These are phyloP conservation scores for Triops longicaudatus DNA, from an alignment of 1,140 invertebrate genomes.

Conservation along the genomic window DNA sequence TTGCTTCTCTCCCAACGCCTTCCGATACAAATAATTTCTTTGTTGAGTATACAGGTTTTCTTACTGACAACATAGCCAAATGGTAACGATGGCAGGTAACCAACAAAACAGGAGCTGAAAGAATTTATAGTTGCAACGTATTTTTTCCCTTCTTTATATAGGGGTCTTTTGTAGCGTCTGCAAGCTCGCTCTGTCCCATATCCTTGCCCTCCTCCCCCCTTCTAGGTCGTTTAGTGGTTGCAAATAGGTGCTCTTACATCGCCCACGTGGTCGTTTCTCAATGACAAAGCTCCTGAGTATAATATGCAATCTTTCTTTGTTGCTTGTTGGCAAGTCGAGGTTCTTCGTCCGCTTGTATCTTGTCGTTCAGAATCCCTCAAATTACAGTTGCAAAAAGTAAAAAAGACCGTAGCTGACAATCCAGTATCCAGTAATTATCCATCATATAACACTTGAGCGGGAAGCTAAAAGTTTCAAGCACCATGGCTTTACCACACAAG, in stretches of 20 bases:
- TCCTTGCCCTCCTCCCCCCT: neutral
- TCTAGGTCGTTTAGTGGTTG: neutral
- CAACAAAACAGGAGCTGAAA: neutral
- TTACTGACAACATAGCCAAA: neutral
- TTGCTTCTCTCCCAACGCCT: too few relatives aligned
- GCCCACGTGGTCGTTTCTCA: constrained; percentile 1
- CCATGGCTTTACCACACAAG: constrained; percentile 4
- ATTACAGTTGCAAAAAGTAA: neutral
- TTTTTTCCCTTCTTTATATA: neutral
- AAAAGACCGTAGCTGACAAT: neutral
- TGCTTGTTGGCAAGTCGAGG: neutral
- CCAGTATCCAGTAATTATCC: neutral
- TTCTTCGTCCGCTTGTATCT: neutral
- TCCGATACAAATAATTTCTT: neutral
- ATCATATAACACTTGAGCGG: neutral
- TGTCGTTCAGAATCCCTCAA: neutral
- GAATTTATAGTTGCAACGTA: neutral
- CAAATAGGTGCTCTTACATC: neutral
- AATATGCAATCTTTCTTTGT: neutral
- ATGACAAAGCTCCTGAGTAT: neutral
- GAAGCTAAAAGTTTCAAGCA: neutral
- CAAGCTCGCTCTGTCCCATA: neutral
- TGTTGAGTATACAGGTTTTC: neutral
- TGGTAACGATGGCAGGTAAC: neutral
- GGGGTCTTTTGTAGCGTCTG: neutral